These are phyloP conservation scores for Riparia riparia DNA, from an alignment of 2,113 vertebrate genomes.

Conservation along the genomic window DNA sequence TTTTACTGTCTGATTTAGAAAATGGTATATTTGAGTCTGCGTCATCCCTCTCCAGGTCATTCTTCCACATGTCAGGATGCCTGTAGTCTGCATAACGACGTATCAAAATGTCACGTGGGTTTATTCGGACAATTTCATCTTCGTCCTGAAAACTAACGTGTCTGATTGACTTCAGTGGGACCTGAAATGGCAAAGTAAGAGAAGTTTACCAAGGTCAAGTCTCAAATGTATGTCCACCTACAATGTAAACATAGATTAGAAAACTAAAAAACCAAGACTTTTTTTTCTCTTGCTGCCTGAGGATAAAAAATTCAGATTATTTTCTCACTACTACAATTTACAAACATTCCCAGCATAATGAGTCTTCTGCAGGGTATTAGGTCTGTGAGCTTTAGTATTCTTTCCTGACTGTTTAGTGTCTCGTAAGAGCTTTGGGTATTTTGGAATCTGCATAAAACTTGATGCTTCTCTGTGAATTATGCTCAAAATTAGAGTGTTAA, in stretches of 20 bases:
- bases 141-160: constrained; percentile 98
- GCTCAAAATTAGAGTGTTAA: not conserved
- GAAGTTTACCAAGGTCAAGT: not conserved
- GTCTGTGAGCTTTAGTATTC: not conserved
- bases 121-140: constrained; percentile 98
- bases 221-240: not conserved
- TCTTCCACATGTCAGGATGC: constrained; percentile 96
- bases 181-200: constrained; percentile 71
- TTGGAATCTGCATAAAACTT: not conserved
- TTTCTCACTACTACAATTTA: not conserved
- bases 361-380: not conserved
- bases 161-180: constrained; percentile 85
- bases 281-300: not conserved
- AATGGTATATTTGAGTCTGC: constrained; percentile 84
- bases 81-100: constrained; percentile 98
- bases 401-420: not conserved
- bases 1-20: constrained; percentile 94
- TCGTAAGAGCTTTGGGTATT: not conserved
- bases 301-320: not conserved
- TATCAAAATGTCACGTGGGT: constrained; percentile 95
- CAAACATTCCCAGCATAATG: not conserved
- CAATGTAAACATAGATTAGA: not conserved
- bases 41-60: constrained; percentile 89
- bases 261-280: not conserved
- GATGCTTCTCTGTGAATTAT: not conserved